Evolutionary conservation across 2,113 vertebrate genomes (phyloP).

Genomic region (Amblyornis subalaris): DNA sequence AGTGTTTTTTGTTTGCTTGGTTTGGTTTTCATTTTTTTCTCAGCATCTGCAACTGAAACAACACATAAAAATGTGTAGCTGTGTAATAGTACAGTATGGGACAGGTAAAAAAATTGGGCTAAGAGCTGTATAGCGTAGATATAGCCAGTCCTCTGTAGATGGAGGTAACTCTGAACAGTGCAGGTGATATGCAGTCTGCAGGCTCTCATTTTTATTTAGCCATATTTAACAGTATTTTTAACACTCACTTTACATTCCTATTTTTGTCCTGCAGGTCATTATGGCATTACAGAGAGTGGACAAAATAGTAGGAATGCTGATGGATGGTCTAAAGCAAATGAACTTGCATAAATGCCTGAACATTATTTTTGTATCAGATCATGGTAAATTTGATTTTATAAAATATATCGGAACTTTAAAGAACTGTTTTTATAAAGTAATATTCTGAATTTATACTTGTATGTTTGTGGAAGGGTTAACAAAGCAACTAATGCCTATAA

Average conservation of each 20-base stretch:
- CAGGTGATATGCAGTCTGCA: not conserved
- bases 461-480: not conserved
- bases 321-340: slow-evolving; percentile 86
- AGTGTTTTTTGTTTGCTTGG: not conserved
- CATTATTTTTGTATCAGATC: slow-evolving; percentile 88
- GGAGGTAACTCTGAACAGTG: not conserved
- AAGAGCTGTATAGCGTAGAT: not conserved
- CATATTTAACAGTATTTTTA: not conserved
- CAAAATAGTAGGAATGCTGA: slow-evolving; percentile 79
- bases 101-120: not conserved
- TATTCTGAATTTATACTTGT: not conserved
- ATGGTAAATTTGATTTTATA: slow-evolving; percentile 77
- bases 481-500: not conserved
- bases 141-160: not conserved
- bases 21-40: accelerated
- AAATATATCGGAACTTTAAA: not conserved
- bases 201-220: not conserved
- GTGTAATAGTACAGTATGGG: not conserved
- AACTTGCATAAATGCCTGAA: slow-evolving; percentile 86
- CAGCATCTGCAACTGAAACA: not conserved
- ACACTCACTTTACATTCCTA: not conserved
- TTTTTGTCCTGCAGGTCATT: slow-evolving; percentile 75
- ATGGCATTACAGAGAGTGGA: slow-evolving; percentile 84
- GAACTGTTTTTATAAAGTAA: not conserved
- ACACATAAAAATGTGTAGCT: not conserved